Percentiles rank a stretch among this genome's conserved stretches.
Conservation (phyloP, 64 coral and sea anemone genomes). For the Cladopsammia gracilis region DNA sequence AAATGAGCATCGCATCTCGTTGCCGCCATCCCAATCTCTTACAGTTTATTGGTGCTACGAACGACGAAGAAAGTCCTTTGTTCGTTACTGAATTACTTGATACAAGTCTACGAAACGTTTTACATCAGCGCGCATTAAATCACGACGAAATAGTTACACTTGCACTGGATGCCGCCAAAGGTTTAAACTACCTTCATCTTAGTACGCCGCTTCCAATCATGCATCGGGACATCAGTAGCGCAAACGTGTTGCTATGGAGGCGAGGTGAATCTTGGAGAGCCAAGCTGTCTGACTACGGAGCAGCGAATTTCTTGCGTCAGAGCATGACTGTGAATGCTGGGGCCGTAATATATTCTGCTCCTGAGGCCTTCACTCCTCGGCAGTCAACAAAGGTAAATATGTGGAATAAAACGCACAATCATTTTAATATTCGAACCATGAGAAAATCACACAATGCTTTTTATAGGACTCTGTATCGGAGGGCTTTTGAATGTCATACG, state of each 20-base stretch:
- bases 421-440: too few species aligned
- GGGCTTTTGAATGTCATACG: too few species aligned
- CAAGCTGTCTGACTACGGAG: too few species aligned
- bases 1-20: conserved; percentile 25
- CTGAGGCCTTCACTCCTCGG: conserved; percentile 76
- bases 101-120: not conserved
- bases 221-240: too few species aligned
- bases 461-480: too few species aligned
- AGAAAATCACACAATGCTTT: too few species aligned
- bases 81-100: not conserved
- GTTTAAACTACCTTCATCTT: too few species aligned
- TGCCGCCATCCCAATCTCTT: conserved; percentile 89
- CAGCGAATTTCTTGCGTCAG: conserved; percentile 43
- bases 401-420: too few species aligned
- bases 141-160: not conserved
- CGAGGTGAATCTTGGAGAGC: too few species aligned
- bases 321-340: conserved; percentile 86
- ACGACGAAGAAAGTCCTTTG: not conserved
- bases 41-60: conserved; percentile 3
- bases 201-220: too few species aligned
- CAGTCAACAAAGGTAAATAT: conserved; percentile 83
- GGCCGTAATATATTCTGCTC: conserved; percentile 86
- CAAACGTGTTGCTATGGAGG: too few species aligned
- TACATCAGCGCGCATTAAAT: not conserved
- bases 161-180: too few species aligned